These are phyloP conservation scores for Lepidocolaptes lacrymiger DNA, from an alignment of 2,797 vertebrate genomes.

Conservation along the genomic window DNA sequence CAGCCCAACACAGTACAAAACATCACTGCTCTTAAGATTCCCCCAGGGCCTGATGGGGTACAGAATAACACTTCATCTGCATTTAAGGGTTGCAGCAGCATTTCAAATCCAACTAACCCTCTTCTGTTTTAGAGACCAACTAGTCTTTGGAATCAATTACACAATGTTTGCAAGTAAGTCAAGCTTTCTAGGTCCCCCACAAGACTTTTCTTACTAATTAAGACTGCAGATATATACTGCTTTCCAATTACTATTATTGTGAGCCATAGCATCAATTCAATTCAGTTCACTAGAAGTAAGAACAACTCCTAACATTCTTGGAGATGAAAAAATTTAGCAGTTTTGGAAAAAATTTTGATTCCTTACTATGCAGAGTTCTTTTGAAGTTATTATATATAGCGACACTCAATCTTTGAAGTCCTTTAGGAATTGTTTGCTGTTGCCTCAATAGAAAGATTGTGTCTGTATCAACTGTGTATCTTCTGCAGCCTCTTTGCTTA, in stretches of 20 bases:
- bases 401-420: neutral
- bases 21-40: neutral
- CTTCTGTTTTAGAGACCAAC: neutral
- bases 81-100: neutral
- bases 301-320: neutral
- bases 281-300: neutral
- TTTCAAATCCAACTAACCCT: neutral
- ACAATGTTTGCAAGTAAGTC: neutral
- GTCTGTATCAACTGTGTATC: neutral
- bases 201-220: neutral
- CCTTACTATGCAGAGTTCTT: neutral
- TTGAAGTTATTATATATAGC: neutral
- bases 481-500: constrained; percentile 48
- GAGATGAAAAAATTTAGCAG: neutral
- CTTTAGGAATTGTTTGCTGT: neutral
- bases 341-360: neutral
- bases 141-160: neutral
- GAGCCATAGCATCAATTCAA: neutral
- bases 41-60: neutral
- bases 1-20: neutral
- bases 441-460: neutral
- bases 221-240: neutral
- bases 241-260: neutral
- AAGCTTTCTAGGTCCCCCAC: neutral
- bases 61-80: neutral